Conservation (phyloP, 2,797 vertebrate genomes). For the Semotilus atromaculatus region DNA sequence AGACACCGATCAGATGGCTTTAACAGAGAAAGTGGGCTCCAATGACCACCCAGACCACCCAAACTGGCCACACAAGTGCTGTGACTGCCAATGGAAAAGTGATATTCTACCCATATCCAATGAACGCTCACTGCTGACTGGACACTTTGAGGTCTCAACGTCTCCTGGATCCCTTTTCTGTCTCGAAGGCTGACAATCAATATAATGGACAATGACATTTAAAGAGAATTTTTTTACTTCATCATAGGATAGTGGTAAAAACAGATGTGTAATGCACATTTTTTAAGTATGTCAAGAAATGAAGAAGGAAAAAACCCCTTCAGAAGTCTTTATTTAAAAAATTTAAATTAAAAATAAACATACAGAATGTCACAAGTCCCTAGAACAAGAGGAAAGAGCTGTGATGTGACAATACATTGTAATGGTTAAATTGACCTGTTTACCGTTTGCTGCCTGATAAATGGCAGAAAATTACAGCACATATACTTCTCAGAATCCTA, state of each 20-base stretch:
- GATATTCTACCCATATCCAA: constrained; percentile 49
- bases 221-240: constrained; percentile 27
- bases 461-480: constrained; percentile 36
- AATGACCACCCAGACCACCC: constrained; percentile 49
- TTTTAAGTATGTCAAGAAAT: not conserved
- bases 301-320: not conserved
- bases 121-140: constrained; percentile 43
- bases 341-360: not conserved
- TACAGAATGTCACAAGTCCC: not conserved
- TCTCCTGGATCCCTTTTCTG: constrained; percentile 9
- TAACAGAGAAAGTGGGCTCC: constrained; percentile 45
- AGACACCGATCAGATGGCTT: constrained; percentile 52
- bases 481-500: constrained; percentile 37
- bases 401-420: not conserved
- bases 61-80: constrained; percentile 46
- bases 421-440: constrained; percentile 40
- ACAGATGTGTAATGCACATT: constrained; percentile 13
- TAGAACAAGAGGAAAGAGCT: not conserved
- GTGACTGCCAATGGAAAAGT: constrained; percentile 43
- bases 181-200: constrained; percentile 14
- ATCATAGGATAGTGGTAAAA: constrained; percentile 17
- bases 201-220: constrained; percentile 42
- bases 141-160: constrained; percentile 30
- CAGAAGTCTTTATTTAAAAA: not conserved
- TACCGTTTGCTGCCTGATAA: constrained; percentile 42